Evolutionary conservation across 2,113 vertebrate genomes (phyloP), one percentile per base, ranked within the genome.

Genomic region (Onychostoma macrolepis): DNA sequence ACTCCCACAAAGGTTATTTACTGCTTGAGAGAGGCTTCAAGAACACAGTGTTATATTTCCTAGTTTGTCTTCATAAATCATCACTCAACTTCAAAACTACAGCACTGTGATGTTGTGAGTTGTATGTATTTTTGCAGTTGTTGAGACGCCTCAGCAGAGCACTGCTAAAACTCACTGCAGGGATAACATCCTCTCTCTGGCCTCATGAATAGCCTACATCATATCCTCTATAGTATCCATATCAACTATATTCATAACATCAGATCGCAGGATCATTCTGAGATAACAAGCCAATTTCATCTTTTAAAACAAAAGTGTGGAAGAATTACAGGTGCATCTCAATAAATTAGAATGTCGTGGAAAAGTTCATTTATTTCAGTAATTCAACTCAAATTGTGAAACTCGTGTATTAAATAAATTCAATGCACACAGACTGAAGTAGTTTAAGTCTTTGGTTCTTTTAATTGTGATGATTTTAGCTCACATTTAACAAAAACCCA

Each of bases 1-100:
- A 72, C 69, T 72, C 33, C 69, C 69, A 72, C 69, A 41, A 58
- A 24, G 69, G 69, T 72, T 72, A 41, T 72, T 72, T 41, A 72
- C 69, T 24, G 33, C 69, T 24, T 5, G 48, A 50, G 48, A 50
- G 45, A 50, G 48, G 4, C 13, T 50, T 50, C 48, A 50, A 28
- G 11, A 63, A 6, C 61, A 28, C 61, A 65, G 11, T 13, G 9
- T 11, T 61, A 56, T 56, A 56, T 56, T 56, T 56, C 50, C 50
- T 2, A 4, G 3, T n/a, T n/a, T n/a, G 24, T 61, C 58, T 61
- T 61, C 58, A n/a, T 61, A 26, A 61, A n/a, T 33, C 15, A 69
- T 33, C 65, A 17, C 30, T 33, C 17, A 1, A 71, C 15, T 21
- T 71, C 30, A 33, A 53, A 33, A 69, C 30, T 65, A 6, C 26